Conservation (phyloP, 2,888 invertebrate species). For the Deroplatys truncata region DNA sequence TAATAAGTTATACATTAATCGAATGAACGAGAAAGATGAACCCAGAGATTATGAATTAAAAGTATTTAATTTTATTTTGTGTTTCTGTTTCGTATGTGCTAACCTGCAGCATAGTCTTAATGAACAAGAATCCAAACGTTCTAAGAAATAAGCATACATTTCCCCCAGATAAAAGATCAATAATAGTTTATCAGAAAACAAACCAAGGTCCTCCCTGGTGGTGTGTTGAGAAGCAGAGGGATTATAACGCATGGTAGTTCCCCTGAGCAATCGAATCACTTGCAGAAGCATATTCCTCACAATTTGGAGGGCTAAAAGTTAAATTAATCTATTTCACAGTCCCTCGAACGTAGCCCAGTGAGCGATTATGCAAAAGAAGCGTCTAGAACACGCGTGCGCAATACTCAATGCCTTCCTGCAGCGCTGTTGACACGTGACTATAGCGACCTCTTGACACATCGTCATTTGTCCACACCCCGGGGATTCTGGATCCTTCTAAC, state of each 20-base stretch:
- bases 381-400: background rate
- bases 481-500: background rate
- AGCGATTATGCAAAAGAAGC: background rate
- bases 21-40: too few relatives aligned
- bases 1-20: too few relatives aligned
- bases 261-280: background rate
- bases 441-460: constrained; percentile 33
- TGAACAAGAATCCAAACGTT: too few relatives aligned
- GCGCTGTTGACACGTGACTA: constrained; percentile 13
- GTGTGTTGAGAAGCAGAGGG: background rate
- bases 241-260: background rate
- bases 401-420: background rate
- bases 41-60: too few relatives aligned
- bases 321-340: background rate
- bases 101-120: too few relatives aligned
- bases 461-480: constrained; percentile 32
- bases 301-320: background rate
- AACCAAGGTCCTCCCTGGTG: background rate
- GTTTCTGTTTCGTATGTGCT: too few relatives aligned
- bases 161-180: too few relatives aligned
- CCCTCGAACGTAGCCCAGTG: background rate
- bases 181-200: background rate
- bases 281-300: background rate
- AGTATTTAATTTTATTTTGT: too few relatives aligned
- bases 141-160: too few relatives aligned